These are phyloP conservation scores for Sphyrna mokarran DNA, from an alignment of 2,113 vertebrate genomes.

Conservation along the genomic window DNA sequence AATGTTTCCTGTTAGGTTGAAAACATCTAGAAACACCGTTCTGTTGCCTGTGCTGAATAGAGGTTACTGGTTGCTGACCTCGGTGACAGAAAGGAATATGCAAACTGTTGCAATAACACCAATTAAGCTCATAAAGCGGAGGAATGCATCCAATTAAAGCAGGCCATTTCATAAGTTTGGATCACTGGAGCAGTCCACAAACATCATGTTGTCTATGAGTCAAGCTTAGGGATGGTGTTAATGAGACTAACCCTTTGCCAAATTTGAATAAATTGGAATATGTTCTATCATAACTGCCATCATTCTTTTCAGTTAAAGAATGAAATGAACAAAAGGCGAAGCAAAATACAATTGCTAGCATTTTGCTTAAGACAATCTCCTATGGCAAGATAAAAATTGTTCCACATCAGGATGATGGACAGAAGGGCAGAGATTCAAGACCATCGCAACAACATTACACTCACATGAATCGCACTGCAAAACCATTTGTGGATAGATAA, in stretches of 20 bases:
- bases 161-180: not conserved
- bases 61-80: slow-evolving; percentile 8
- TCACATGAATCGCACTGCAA: not conserved
- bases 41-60: not conserved
- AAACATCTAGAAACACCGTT: not conserved
- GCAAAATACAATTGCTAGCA: not conserved
- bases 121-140: slow-evolving; percentile 26
- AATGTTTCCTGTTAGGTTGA: not conserved
- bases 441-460: not conserved
- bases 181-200: slow-evolving; percentile 8
- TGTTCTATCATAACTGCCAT: not conserved
- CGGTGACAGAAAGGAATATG: not conserved
- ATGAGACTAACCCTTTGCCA: slow-evolving; percentile 12
- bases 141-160: slow-evolving; percentile 21
- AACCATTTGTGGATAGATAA: not conserved
- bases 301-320: slow-evolving; percentile 19
- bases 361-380: slow-evolving; percentile 4
- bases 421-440: not conserved
- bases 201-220: not conserved
- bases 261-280: not conserved
- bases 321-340: slow-evolving; percentile 21
- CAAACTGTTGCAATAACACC: slow-evolving; percentile 14
- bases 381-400: not conserved
- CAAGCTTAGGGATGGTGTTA: slow-evolving; percentile 1
- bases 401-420: not conserved